A percentile compares a stretch with the other conserved stretches of the same genome.
phyloP scores from a whole-genome alignment of 2,888 invertebrate species.

The Cenopis cana region DNA sequence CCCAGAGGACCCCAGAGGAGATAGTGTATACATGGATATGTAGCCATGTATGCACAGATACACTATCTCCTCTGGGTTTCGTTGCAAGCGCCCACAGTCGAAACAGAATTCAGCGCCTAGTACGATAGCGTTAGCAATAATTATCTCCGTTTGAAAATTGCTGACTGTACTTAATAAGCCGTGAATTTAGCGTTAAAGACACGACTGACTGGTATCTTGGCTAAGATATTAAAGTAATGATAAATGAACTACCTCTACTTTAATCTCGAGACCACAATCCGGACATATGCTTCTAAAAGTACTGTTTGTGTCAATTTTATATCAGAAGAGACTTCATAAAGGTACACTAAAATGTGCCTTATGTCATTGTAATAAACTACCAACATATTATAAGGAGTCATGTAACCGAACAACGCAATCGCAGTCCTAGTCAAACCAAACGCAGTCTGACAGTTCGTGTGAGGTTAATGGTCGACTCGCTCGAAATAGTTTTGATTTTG shows the following conservation, averaged over 20 bases:
- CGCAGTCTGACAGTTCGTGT: conserved; percentile 64
- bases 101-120: conserved; percentile 7
- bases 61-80: too few species aligned
- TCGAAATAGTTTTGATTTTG: conserved; percentile 62
- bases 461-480: conserved; percentile 73
- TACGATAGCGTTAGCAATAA: not conserved
- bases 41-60: too few species aligned
- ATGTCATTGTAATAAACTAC: not conserved
- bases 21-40: too few species aligned
- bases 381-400: not conserved
- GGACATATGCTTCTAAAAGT: not conserved
- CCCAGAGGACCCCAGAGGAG: too few species aligned
- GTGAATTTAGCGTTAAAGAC: not conserved
- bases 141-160: not conserved
- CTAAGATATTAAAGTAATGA: not conserved
- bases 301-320: not conserved
- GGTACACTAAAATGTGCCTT: conserved; percentile 10
- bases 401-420: conserved; percentile 7
- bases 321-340: not conserved
- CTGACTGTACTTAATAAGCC: not conserved
- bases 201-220: not conserved
- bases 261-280: not conserved
- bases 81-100: too few species aligned
- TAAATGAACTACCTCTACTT: not conserved
- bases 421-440: conserved; percentile 33